Base-by-base conservation (phyloP, 1,140 invertebrate species). In the Grapholita molesta region DNA sequence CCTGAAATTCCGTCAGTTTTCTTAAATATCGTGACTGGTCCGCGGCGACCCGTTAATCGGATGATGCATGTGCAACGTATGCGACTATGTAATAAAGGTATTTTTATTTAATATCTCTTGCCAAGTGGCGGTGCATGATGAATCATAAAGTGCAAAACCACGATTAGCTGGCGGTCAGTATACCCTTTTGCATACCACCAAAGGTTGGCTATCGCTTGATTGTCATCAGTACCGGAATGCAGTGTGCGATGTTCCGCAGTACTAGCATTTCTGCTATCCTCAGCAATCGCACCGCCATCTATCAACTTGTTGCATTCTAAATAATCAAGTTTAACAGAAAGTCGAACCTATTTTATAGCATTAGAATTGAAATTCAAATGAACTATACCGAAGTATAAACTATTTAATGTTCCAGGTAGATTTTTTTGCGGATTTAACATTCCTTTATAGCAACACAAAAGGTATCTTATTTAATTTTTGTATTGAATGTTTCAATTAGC, bases 61-160 rank as follows among this genome's bases (percentile, higher is more conserved):
- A 73, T 74, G 68, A 74, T 53, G 52, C 53, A 74, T 73, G 68
- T 67, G 72, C 74, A 76, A 70, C 75, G 55, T 67, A 66, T 65
- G 66, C 75, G 61, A 70, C 70, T 65, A 74, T 69, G 70, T 73
- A 69, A 66, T 78, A 75, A 76, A 76, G 69, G 71, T 80, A 78
- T 80, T 82, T 79, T 79, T 82, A 79, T 76, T 77, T 70, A 69
- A 68, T 73, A 76, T 78, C 76, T 75, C 70, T 68, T 86, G 86
- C 83, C 83, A 89, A 88, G 81, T 80, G 24, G 57, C 77, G 69
- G 73, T 68, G 77, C 70, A 78, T 57, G 76, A 75, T 90, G 88
- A 90, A 77, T 90, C 86, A 90, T 79, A 72, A 68, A 68, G 75
- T 75, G 72, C 77, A 69, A 48, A 21, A n/a, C 15, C 42, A 48